Base-by-base conservation (phyloP, 2,113 vertebrate genomes). In the Prunella fulvescens region DNA sequence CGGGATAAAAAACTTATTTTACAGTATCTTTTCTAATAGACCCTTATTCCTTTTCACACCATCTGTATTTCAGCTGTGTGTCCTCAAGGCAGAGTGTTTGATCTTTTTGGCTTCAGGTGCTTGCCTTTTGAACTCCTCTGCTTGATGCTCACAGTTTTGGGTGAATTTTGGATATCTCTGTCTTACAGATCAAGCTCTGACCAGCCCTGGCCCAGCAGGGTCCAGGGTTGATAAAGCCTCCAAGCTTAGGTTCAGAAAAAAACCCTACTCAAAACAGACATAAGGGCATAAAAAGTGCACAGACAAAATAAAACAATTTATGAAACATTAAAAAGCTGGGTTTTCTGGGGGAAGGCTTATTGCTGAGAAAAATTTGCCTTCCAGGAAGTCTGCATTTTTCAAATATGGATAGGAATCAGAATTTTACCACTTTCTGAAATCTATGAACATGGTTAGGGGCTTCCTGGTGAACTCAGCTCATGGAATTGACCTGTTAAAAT, bases 31-130 rank as follows among this genome's bases (percentile, higher is more conserved):
- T 88, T 58, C 19, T 1, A 53, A 60, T 7, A 61, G 3, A 26
- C 2, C 42, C 1, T 14, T 15, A 13, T 13, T 40, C 6, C 7
- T 39, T 82, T 67, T 39, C 6, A 1, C n/a, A 11, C 29, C 8
- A 20, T 48, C n/a, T 76, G 19, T 47, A 8, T 40, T 91, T 65
- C 47, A 31, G 5, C 61, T 66, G 6, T 10, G 14, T 33, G 13
- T 69, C 78, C 61, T 66, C 25, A 65, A 70, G 47, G 19, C 24
- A 53, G 7, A 4, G 0, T 25, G 5, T 15, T 71, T 51, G 10
- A 7, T 33, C 14, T 64, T 74, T 58, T 18, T 79, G 18, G 22
- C n/a, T 81, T 53, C 53, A 71, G 19, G 17, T 60, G 5, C 33
- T 79, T 60, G 8, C 51, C 39, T 13, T 93, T 71, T 64, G 44